phyloP scores from a whole-genome alignment of 2,113 vertebrate species.

The Noturus placidus region DNA sequence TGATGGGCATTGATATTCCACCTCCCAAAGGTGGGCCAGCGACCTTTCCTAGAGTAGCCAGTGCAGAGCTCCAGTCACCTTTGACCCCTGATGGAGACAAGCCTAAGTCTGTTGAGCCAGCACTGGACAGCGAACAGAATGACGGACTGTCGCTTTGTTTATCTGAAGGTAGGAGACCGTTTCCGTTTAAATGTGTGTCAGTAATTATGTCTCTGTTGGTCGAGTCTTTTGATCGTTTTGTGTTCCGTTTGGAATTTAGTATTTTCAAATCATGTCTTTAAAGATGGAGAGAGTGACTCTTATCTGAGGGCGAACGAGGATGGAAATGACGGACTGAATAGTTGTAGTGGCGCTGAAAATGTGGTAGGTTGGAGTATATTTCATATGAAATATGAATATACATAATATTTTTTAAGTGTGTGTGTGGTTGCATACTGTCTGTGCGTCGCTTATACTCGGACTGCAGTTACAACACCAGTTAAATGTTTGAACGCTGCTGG shows the following conservation, averaged over 20 bases:
- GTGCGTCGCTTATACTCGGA: neutral
- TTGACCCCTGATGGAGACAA: conserved; percentile 80
- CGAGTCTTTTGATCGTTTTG: neutral
- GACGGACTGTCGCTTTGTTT: conserved; percentile 85
- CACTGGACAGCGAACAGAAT: conserved; percentile 86
- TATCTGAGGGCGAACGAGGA: conserved; percentile 76
- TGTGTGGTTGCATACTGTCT: neutral
- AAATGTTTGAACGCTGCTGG: neutral
- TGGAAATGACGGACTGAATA: conserved; percentile 68
- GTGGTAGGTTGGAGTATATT: conserved; percentile 5
- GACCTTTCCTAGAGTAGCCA: conserved; percentile 83
- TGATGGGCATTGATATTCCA: conserved; percentile 97
- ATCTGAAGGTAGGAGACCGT: conserved; percentile 80
- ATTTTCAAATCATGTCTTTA: conserved; percentile 54
- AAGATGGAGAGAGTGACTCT: conserved; percentile 83
- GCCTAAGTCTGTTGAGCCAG: conserved; percentile 73
- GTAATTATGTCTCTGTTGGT: neutral
- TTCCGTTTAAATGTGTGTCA: neutral
- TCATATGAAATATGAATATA: neutral
- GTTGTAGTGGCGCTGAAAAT: conserved; percentile 3
- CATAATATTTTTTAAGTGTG: neutral
- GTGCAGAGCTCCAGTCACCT: conserved; percentile 76
- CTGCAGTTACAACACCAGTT: neutral
- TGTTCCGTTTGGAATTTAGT: neutral
- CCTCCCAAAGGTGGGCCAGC: conserved; percentile 92